Conservation (phyloP, 2,797 vertebrate species). For the Crenichthys baileyi region DNA sequence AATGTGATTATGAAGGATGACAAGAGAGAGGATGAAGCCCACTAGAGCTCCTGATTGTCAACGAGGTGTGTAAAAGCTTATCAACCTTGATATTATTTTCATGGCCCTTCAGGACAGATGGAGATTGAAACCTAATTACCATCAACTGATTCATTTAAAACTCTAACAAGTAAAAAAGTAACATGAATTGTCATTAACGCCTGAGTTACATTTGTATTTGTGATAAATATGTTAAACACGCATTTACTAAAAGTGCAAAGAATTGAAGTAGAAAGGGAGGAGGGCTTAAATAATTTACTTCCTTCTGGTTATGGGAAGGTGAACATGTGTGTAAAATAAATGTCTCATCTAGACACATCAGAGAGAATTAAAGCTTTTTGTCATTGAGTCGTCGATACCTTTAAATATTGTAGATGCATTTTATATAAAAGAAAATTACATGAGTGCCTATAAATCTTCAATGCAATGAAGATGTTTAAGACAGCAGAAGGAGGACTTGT, state of each 20-base stretch:
- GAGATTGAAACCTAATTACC: constrained; percentile 50
- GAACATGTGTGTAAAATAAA: constrained; percentile 44
- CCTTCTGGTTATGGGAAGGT: constrained; percentile 30
- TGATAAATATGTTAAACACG: constrained; percentile 8
- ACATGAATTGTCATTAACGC: background rate
- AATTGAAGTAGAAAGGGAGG: background rate
- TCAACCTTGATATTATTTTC: constrained; percentile 62
- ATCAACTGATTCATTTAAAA: constrained; percentile 32
- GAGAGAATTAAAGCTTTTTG: constrained; percentile 14
- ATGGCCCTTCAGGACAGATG: constrained; percentile 48
- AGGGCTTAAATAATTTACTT: constrained; percentile 55
- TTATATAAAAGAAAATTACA: constrained; percentile 1
- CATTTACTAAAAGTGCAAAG: constrained; percentile 16
- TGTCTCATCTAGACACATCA: constrained; percentile 21
- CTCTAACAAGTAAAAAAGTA: constrained; percentile 9
- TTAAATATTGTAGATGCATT: background rate
- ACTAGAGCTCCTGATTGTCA: constrained; percentile 45
- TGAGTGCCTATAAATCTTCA: constrained; percentile 20
- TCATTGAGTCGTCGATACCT: constrained; percentile 7
- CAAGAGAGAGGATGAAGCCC: constrained; percentile 12
- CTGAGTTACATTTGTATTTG: constrained; percentile 14
- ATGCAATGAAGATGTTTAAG: constrained; percentile 11
- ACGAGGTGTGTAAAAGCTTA: constrained; percentile 60
- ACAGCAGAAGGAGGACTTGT: background rate
- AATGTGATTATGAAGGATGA: constrained; percentile 64